Evolutionary conservation across 2,888 invertebrate genomes (phyloP).

Genomic region (Arctia plantaginis): DNA sequence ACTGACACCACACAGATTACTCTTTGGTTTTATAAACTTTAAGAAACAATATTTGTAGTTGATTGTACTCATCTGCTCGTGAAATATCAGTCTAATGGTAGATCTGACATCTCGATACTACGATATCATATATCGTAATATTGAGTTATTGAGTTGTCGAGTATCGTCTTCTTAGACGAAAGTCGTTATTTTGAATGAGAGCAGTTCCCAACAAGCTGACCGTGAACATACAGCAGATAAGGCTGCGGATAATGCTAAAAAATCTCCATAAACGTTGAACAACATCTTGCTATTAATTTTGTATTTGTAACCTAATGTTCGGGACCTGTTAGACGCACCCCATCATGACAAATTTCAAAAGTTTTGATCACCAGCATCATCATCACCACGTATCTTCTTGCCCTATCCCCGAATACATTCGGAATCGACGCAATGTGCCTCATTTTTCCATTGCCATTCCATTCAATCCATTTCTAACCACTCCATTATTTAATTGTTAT

Average conservation of each 20-base stretch:
- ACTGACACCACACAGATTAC: background rate
- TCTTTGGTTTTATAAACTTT: background rate
- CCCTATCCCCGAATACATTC: background rate
- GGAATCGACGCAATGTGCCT: background rate
- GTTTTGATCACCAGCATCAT: background rate
- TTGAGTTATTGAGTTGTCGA: no score
- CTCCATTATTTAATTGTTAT: background rate
- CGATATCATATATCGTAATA: slow-evolving; percentile 36
- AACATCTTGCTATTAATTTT: background rate
- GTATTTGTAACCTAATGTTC: background rate
- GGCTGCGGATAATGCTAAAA: background rate
- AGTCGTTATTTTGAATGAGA: slow-evolving; percentile 4
- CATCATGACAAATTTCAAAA: no score
- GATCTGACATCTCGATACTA: slow-evolving; percentile 21
- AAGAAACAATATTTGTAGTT: background rate
- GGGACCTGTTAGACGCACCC: background rate
- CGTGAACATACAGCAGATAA: background rate
- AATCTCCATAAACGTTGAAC: background rate
- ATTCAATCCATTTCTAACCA: background rate
- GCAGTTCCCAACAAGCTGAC: slow-evolving; percentile 2
- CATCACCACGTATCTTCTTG: background rate
- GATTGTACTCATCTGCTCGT: background rate
- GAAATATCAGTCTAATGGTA: slow-evolving; percentile 4
- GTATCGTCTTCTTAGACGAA: no score
- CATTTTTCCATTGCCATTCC: background rate